Percentiles rank a stretch among this genome's conserved stretches.
These are phyloP conservation scores for Rhynchomys soricoides DNA, from an alignment of 2,113 vertebrate species.

Conservation along the genomic window DNA sequence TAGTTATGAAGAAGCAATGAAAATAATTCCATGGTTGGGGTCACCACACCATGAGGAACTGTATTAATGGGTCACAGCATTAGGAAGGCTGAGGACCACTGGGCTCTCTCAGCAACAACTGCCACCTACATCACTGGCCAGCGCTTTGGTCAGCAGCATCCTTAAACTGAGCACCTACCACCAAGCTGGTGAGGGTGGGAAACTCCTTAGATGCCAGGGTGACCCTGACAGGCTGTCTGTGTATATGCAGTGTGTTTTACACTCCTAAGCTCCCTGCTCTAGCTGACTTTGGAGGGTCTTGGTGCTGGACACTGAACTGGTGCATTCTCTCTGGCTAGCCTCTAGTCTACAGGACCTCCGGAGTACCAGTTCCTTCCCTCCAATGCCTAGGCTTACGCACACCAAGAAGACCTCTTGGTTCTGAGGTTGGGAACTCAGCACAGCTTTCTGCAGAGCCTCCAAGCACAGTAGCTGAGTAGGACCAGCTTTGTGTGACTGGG, in stretches of 20 bases:
- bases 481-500: neutral
- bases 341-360: neutral
- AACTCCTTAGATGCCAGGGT: neutral
- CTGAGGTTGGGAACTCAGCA: neutral
- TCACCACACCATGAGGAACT: neutral
- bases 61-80: neutral
- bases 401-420: neutral
- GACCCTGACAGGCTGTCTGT: neutral
- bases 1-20: neutral
- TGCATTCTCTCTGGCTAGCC: neutral
- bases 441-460: too few relatives aligned
- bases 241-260: neutral
- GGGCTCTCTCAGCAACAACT: fast-evolving
- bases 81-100: neutral
- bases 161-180: neutral
- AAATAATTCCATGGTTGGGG: neutral
- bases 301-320: neutral
- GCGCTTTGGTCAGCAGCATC: neutral
- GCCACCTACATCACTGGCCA: neutral
- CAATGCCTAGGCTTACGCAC: neutral
- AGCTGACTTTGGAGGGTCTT: neutral
- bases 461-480: neutral
- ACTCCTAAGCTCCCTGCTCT: neutral
- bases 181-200: fast-evolving
- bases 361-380: neutral